Percentiles rank a stretch among this genome's conserved stretches.
These are phyloP conservation scores for Mastomys coucha DNA, from an alignment of 2,113 vertebrate species.

Conservation along the genomic window DNA sequence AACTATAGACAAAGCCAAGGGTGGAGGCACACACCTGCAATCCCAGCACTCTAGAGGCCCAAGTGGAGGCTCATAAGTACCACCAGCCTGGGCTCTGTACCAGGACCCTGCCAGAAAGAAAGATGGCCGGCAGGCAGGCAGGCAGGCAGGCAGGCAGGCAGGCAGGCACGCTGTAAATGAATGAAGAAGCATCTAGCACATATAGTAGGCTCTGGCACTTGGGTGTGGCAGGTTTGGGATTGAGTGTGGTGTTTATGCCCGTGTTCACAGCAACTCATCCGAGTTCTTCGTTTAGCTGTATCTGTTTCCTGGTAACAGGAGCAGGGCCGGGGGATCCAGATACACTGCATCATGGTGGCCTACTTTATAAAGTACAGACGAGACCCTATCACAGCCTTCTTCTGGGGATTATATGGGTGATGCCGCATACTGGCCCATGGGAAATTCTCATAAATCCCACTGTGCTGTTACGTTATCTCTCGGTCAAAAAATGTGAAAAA, in stretches of 20 bases:
- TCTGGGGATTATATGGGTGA: not conserved
- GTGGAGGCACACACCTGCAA: not conserved
- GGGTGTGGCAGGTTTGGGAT: not conserved
- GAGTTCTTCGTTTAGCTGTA: not conserved
- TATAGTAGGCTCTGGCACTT: not conserved
- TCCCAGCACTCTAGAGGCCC: not conserved
- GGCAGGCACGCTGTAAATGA: no score
- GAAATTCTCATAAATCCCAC: not conserved
- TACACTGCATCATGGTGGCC: not conserved
- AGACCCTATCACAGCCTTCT: not conserved
- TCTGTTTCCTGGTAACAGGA: not conserved
- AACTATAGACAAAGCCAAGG: not conserved
- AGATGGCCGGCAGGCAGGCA: not conserved
- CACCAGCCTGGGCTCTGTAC: not conserved
- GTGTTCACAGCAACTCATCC: not conserved
- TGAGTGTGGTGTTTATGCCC: not conserved
- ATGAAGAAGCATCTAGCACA: not conserved
- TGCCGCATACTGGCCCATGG: accelerated
- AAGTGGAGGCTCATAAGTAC: not conserved
- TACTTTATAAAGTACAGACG: not conserved
- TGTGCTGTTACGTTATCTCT: not conserved
- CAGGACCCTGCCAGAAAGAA: not conserved
- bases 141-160: no score
- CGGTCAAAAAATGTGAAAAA: not conserved
- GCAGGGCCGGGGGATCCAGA: not conserved